Percentiles rank a stretch among this genome's conserved stretches.
These are phyloP conservation scores for Cepaea hortensis DNA, from an alignment of 2,888 invertebrate genomes.

Conservation along the genomic window DNA sequence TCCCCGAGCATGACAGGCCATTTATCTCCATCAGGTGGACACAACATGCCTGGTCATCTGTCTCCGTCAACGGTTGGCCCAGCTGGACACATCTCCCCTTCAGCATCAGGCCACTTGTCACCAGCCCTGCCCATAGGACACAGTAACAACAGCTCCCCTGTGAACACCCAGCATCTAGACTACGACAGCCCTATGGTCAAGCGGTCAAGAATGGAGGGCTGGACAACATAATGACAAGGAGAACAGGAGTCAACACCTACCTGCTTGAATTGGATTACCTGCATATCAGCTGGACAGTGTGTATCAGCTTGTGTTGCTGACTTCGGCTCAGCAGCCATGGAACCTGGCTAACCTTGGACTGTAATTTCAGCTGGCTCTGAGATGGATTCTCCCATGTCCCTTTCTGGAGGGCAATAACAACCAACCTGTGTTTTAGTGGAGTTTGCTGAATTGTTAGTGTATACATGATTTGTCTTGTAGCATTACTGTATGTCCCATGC, in stretches of 20 bases:
- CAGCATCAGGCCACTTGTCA: conserved; percentile 64
- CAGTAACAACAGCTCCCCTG: conserved; percentile 55
- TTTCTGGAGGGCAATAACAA: not conserved
- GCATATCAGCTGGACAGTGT: conserved; percentile 32
- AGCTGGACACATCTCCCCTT: conserved; percentile 42
- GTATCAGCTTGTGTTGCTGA: conserved; percentile 19
- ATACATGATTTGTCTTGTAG: conserved; percentile 6
- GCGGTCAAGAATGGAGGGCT: conserved; percentile 92
- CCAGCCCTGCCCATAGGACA: conserved; percentile 69
- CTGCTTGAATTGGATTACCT: conserved; percentile 39
- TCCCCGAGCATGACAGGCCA: conserved; percentile 67
- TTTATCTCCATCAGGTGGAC: conserved; percentile 39
- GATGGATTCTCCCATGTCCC: not conserved
- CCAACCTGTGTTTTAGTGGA: not conserved
- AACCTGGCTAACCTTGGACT: not conserved
- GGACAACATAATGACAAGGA: conserved; percentile 79
- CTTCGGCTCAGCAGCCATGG: not conserved
- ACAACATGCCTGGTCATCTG: conserved; percentile 39
- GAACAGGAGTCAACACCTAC: conserved; percentile 8
- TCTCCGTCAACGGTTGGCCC: conserved; percentile 39
- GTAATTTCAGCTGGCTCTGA: conserved; percentile 38
- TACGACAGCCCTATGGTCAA: conserved; percentile 81
- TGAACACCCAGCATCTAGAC: conserved; percentile 63
- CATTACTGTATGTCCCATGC: conserved; percentile 20
- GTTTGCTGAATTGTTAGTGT: conserved; percentile 10